Conservation (phyloP, 2,113 vertebrate species). For the Circaetus cinerascens region DNA sequence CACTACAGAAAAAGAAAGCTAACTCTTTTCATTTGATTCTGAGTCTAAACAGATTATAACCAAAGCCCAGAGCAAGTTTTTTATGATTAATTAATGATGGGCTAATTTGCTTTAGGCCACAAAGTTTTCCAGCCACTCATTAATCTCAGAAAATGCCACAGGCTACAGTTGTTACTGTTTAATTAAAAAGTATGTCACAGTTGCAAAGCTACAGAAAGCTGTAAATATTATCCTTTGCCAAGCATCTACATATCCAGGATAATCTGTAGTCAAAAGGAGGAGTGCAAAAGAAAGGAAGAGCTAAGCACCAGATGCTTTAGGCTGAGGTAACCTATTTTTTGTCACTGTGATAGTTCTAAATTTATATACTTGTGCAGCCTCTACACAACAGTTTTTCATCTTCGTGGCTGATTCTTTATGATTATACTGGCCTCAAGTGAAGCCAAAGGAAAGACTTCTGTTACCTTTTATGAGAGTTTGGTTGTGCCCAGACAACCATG, state of each 20-base stretch:
- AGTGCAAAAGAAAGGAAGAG: not conserved
- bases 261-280: not conserved
- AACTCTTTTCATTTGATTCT: constrained; percentile 7
- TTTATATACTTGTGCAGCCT: not conserved
- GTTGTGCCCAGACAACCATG: not conserved
- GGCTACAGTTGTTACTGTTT: constrained; percentile 14
- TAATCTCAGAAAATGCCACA: constrained; percentile 35
- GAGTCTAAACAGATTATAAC: constrained; percentile 34
- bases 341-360: not conserved
- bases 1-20: not conserved
- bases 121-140: constrained; percentile 16
- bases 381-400: not conserved
- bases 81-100: constrained; percentile 55
- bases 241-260: not conserved
- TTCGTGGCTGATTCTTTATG: not conserved
- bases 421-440: not conserved
- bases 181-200: constrained; percentile 28
- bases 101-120: constrained; percentile 14
- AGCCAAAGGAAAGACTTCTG: not conserved
- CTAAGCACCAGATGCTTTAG: not conserved
- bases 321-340: not conserved
- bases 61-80: constrained; percentile 5
- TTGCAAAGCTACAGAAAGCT: not conserved
- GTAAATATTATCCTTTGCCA: constrained; percentile 8
- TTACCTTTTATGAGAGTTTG: not conserved